These are phyloP conservation scores for Atlantisia rogersi DNA, from an alignment of 2,113 vertebrate genomes.

Conservation along the genomic window DNA sequence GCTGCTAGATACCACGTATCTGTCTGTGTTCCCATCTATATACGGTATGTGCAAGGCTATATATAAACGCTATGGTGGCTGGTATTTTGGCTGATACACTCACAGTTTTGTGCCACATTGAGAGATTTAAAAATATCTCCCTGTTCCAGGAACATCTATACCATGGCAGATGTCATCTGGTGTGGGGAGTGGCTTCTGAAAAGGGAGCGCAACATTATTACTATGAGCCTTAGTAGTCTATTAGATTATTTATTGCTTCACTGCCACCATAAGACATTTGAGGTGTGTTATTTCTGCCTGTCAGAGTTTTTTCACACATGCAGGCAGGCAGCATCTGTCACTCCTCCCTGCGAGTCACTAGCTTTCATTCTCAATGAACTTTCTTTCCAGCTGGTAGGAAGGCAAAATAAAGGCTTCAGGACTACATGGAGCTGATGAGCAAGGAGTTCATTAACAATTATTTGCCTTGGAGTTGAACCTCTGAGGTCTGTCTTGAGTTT, in stretches of 20 bases:
- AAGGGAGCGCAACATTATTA: constrained; percentile 20
- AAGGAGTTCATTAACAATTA: neutral
- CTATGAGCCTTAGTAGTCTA: constrained; percentile 21
- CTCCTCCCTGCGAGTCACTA: constrained; percentile 22
- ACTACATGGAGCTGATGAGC: neutral
- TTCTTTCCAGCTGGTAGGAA: constrained; percentile 18
- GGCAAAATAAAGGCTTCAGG: constrained; percentile 5
- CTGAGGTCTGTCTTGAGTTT: neutral
- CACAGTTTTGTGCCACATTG: constrained; percentile 64
- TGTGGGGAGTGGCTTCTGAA: constrained; percentile 39
- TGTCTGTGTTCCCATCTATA: constrained; percentile 49
- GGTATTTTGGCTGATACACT: constrained; percentile 74
- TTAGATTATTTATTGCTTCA: constrained; percentile 58
- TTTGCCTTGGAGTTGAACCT: neutral
- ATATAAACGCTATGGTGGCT: constrained; percentile 58
- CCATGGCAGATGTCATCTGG: constrained; percentile 37
- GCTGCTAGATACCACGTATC: constrained; percentile 32
- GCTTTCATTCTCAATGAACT: constrained; percentile 63
- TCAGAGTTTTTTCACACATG: constrained; percentile 62
- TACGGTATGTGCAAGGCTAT: constrained; percentile 44
- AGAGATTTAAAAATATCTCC: constrained; percentile 70
- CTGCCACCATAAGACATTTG: constrained; percentile 25
- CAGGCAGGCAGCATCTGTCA: constrained; percentile 62
- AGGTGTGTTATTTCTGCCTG: constrained; percentile 53
- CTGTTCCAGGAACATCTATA: constrained; percentile 65